Evolutionary conservation across 2,888 invertebrate genomes (phyloP), one percentile per base, ranked within the genome.

Genomic region (Leptopilina myrica): DNA sequence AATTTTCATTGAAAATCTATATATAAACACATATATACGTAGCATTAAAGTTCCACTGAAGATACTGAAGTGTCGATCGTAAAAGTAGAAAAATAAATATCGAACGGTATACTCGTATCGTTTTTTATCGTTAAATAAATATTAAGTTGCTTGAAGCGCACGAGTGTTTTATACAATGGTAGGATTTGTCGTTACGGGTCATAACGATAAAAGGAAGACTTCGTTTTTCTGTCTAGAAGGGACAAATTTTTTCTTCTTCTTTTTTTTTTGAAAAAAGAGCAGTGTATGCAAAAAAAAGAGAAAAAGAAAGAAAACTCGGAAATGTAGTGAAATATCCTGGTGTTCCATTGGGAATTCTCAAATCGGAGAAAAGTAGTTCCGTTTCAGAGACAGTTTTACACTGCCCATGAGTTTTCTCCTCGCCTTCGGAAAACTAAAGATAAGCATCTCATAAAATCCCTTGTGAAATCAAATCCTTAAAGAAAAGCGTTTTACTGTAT

Each of bases 121-220:
- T 5, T 53, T 69, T 46, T n/a, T n/a, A 8, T 53, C 12, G 67
- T 67, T 46, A 67, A 67, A 46, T 67, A 67, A 67, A 67, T 67
- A 67, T 67, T 67, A 46, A 15, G 15, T 67, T 46, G 15, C 46
- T 67, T 53, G 3, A 5, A 53, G 33, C 4, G 33, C 4, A 33
- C 5, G 49, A 67, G 49, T 11, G n/a, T 56, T 73, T 73, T 56
- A 49, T 49, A 73, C 26, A 40, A 56, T 33, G 14, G n/a, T 56
- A 0, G 73, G 56, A 40, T 73, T 73, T n/a, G 56, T 33, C 5
- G 9, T 56, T 40, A 56, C 56, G 26, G n/a, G n/a, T 14, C n/a
- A 69, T 69, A 53, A 33, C 73, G 33, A 73, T 73, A 73, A 73
- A 73, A 73, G 5, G 56, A 73, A 73, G 56, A 14, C 56, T 73